Base-by-base conservation (phyloP, 64 coral and sea anemone genomes). In the Hydrozoanthus tunicans region DNA sequence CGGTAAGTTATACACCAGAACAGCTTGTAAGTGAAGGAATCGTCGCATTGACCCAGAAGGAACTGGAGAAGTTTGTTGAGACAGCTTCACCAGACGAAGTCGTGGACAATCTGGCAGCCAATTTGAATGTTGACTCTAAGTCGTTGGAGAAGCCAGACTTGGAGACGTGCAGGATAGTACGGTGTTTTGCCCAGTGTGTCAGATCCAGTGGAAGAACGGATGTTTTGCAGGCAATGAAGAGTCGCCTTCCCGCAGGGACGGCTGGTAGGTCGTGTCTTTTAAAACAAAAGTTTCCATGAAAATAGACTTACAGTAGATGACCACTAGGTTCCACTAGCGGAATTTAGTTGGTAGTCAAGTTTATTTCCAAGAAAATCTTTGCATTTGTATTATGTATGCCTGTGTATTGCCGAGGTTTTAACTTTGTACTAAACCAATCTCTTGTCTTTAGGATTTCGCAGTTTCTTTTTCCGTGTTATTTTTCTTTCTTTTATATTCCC, bases 151-250 rank as follows among this genome's bases (percentile, higher is more conserved):
- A 17, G 8, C 81, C 81, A 67, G 62, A 83, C 51, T 1, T 43
- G 53, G 3, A 83, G n/a, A 83, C 81, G 1, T 83, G 81, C 67
- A 67, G 53, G 59, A 54, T 68, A 14, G 67, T 88, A 23, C 56
- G 84, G 56, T 58, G 70, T 74, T 88, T 88, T 59, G 11, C 84
- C 56, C 23, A 88, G 5, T 88, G 84, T 25, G 70, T 88, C 54
- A 88, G 56, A 8, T 58, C 23, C 10, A 88, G 54, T 71, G 67
- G 54, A 32, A 67, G 83, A 86, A 58, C 54, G 0, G 83, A 86
- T n/a, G 54, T 86, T 7, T 3, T 86, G 32, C 15, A 72, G 83
- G 1, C 5, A 73, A 88, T 88, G 84, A 88, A 88, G 9, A 69
- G 66, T 6, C 15, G 66, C 4, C 66, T 69, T 69, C 66, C 66